phyloP scores from a whole-genome alignment of 2,797 vertebrate genomes.

The Melanotaenia nigrans region DNA sequence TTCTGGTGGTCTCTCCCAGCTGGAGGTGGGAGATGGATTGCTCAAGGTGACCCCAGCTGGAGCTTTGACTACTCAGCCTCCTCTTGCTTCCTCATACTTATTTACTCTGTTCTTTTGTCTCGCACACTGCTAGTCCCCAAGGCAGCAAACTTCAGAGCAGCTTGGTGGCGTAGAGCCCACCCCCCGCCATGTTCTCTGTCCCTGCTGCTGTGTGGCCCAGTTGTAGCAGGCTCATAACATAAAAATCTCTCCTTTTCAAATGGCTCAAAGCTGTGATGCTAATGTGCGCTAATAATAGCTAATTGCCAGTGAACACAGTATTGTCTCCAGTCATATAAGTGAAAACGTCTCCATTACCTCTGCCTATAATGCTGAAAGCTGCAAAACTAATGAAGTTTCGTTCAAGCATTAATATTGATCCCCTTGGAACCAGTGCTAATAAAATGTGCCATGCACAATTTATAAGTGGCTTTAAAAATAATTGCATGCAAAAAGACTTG shows the following conservation, averaged over 20 bases:
- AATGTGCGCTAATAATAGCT: conserved; percentile 25
- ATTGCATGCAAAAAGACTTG: neutral
- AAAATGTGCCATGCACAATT: neutral
- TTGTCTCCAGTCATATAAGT: conserved; percentile 17
- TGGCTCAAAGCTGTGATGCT: conserved; percentile 8
- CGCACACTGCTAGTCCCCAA: neutral
- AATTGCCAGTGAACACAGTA: conserved; percentile 26
- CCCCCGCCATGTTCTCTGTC: neutral
- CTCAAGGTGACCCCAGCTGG: conserved; percentile 62
- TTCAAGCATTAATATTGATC: conserved; percentile 6
- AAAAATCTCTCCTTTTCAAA: conserved; percentile 12
- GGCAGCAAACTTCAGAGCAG: conserved; percentile 31
- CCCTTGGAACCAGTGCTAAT: conserved; percentile 30
- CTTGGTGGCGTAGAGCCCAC: conserved; percentile 3
- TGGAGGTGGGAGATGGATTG: conserved; percentile 51
- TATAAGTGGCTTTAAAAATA: conserved; percentile 10
- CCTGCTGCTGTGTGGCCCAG: neutral
- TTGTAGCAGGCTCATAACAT: neutral
- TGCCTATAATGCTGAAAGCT: conserved; percentile 10
- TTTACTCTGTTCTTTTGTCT: conserved; percentile 25
- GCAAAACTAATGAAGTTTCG: conserved; percentile 25
- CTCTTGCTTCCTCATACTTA: conserved; percentile 35
- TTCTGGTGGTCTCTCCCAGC: conserved; percentile 25
- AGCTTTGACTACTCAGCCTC: conserved; percentile 17
- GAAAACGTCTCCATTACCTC: conserved; percentile 30